Evolutionary conservation across 2,797 vertebrate genomes (phyloP).

Genomic region (Sphenopsis melanotis): DNA sequence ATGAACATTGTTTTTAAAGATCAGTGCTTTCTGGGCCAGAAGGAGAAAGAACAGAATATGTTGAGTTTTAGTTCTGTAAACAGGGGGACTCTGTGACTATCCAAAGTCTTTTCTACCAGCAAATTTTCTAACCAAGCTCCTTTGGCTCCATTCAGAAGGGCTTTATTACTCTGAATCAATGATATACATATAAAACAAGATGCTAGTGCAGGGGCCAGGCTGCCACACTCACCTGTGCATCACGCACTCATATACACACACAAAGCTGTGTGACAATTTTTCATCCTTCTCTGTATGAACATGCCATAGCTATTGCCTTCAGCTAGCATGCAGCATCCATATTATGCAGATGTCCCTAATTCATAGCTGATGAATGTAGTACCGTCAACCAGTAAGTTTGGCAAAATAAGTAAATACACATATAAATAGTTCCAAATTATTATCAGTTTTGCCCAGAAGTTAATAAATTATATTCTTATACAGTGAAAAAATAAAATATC

Average conservation of each 20-base stretch:
- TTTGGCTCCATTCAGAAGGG: not conserved
- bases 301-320: not conserved
- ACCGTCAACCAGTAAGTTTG: not conserved
- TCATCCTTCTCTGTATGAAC: not conserved
- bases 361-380: not conserved
- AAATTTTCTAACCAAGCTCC: not conserved
- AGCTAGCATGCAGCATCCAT: not conserved
- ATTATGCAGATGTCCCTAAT: not conserved
- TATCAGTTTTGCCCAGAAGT: not conserved
- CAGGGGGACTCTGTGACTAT: not conserved
- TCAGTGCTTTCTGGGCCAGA: not conserved
- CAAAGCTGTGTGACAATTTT: not conserved
- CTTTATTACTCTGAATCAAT: not conserved
- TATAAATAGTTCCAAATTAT: not conserved
- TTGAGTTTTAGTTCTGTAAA: not conserved
- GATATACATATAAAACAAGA: not conserved
- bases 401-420: not conserved
- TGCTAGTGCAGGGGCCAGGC: not conserved
- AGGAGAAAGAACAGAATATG: not conserved
- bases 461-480: not conserved
- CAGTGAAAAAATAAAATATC: not conserved
- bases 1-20: not conserved
- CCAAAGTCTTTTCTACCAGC: not conserved
- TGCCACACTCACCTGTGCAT: fast-evolving
- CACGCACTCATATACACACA: fast-evolving